Evolutionary conservation across 2,797 vertebrate species (phyloP).

Genomic region (Percopsis omiscomaycus): DNA sequence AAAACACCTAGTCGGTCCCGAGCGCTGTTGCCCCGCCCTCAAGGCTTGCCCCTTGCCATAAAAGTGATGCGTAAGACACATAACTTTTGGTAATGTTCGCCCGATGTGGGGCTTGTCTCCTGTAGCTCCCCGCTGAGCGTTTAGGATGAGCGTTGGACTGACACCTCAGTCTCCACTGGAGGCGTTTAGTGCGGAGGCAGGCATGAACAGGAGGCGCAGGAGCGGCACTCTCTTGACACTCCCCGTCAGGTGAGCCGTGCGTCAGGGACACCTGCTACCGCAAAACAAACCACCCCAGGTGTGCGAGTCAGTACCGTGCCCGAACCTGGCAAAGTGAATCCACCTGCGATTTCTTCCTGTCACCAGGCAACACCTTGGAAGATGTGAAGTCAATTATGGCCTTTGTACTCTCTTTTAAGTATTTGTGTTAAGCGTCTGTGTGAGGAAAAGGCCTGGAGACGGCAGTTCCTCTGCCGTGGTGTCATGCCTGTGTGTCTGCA

Average conservation of each 20-base stretch:
- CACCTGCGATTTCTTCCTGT: conserved; percentile 66
- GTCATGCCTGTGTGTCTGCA: conserved; percentile 11
- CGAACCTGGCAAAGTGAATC: conserved; percentile 60
- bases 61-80: conserved; percentile 14
- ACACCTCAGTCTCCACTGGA: conserved; percentile 40
- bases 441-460: conserved; percentile 21
- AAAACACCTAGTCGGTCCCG: conserved; percentile 9
- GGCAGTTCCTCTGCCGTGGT: conserved; percentile 21
- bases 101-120: conserved; percentile 44
- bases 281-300: conserved; percentile 51
- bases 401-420: conserved; percentile 61
- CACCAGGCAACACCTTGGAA: conserved; percentile 55
- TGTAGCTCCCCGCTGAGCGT: conserved; percentile 42
- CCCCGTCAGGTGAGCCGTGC: conserved; percentile 57
- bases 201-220: conserved; percentile 15
- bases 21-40: conserved; percentile 9
- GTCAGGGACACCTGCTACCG: neutral
- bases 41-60: conserved; percentile 12
- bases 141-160: conserved; percentile 19
- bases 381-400: conserved; percentile 56
- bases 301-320: conserved; percentile 58
- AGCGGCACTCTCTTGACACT: conserved; percentile 50
- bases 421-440: conserved; percentile 61
- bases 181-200: neutral
- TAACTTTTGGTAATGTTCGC: conserved; percentile 3